Conservation (phyloP, 2,797 vertebrate species). For the Thaleichthys pacificus region DNA sequence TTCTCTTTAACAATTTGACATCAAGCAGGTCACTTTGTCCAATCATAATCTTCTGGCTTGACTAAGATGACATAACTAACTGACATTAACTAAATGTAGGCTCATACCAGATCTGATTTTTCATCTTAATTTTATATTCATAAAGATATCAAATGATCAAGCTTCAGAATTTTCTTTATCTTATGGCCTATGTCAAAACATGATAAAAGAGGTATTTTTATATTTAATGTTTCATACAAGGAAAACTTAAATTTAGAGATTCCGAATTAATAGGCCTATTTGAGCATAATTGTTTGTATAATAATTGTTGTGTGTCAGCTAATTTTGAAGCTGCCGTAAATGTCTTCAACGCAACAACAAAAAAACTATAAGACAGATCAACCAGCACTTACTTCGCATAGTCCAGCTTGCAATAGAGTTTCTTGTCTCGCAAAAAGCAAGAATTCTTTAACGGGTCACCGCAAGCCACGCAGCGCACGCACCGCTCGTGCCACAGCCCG, state of each 20-base stretch:
- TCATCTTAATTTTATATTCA: no score
- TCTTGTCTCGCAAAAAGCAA: slow-evolving; percentile 91
- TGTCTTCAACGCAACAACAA: neutral
- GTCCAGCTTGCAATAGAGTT: slow-evolving; percentile 93
- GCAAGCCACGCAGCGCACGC: slow-evolving; percentile 87
- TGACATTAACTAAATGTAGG: no score
- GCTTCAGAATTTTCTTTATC: no score
- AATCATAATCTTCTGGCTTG: no score
- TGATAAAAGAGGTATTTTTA: neutral
- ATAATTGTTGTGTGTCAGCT: neutral
- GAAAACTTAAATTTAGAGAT: neutral
- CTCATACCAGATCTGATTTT: no score
- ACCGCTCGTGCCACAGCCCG: slow-evolving; percentile 92
- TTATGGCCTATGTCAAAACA: no score
- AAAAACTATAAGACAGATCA: neutral
- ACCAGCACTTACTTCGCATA: slow-evolving; percentile 86
- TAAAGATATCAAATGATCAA: no score
- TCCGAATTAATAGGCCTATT: neutral
- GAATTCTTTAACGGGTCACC: slow-evolving; percentile 85
- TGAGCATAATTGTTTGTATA: neutral
- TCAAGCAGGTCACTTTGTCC: no score
- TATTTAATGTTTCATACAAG: neutral
- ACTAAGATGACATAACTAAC: no score
- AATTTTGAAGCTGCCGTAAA: neutral
- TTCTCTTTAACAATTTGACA: no score